Evolutionary conservation across 2,888 invertebrate species (phyloP).

Genomic region (Nasonovia ribisnigri): DNA sequence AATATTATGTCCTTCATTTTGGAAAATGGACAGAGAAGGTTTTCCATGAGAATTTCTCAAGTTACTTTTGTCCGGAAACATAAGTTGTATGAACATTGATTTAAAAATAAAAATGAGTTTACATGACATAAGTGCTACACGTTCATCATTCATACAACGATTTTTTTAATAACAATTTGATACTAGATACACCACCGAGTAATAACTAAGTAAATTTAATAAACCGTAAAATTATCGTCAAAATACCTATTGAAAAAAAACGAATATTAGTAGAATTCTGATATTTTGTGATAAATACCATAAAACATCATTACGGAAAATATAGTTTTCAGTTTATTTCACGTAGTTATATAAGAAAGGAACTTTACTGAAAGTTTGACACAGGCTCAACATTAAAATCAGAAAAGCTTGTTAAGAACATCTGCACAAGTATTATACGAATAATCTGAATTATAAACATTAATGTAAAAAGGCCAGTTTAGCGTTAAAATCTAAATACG

Average conservation of each 20-base stretch:
- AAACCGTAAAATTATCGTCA: neutral
- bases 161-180: neutral
- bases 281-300: neutral
- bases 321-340: neutral
- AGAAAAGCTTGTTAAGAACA: neutral
- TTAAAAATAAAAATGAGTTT: neutral
- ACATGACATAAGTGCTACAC: neutral
- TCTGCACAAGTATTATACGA: neutral
- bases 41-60: neutral
- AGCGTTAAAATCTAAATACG: neutral
- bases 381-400: neutral
- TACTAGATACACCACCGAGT: neutral
- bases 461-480: neutral
- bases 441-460: neutral
- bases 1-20: neutral
- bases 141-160: neutral
- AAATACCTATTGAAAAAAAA: neutral
- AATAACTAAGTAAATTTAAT: too few relatives aligned
- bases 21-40: neutral
- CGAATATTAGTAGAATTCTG: rapidly evolving
- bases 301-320: neutral
- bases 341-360: neutral
- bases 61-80: neutral
- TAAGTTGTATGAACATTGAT: neutral
- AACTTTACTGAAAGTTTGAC: constrained; percentile 12